A percentile compares a stretch with the other conserved stretches of the same genome.
Conservation (phyloP, 2,113 vertebrate genomes). For the Ginglymostoma cirratum region DNA sequence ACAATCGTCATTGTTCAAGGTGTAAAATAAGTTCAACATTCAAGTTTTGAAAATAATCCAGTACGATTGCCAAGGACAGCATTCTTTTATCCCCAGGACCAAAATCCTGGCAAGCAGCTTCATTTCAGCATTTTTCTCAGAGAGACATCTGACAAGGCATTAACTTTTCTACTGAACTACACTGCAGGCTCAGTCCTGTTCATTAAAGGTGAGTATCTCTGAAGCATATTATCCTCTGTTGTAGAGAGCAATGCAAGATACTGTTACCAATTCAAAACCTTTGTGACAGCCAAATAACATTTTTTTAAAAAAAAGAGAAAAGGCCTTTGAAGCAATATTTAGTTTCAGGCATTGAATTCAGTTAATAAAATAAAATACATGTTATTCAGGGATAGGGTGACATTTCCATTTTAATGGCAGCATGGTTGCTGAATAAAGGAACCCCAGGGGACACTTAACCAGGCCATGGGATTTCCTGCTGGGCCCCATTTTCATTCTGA, state of each 20-base stretch:
- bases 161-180: conserved; percentile 31
- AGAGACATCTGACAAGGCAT: conserved; percentile 33
- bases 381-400: conserved; percentile 38
- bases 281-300: conserved; percentile 37
- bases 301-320: not conserved
- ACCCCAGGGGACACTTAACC: conserved; percentile 34
- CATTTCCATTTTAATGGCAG: conserved; percentile 36
- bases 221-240: conserved; percentile 35
- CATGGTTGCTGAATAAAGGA: conserved; percentile 36
- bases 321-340: conserved; percentile 36
- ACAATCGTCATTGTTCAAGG: conserved; percentile 22
- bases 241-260: conserved; percentile 30
- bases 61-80: conserved; percentile 26
- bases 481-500: conserved; percentile 32
- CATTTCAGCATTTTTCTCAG: conserved; percentile 37
- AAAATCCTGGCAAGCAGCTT: conserved; percentile 32
- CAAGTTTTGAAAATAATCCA: not conserved
- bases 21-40: conserved; percentile 31
- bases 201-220: conserved; percentile 32
- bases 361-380: conserved; percentile 38
- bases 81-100: conserved; percentile 31
- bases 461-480: conserved; percentile 38
- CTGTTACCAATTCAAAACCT: conserved; percentile 35
- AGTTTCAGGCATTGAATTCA: conserved; percentile 37
- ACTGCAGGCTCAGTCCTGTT: conserved; percentile 35